A percentile compares a stretch with the other conserved stretches of the same genome.
These are phyloP conservation scores for Agrotis segetum DNA, from an alignment of 2,888 invertebrate species.

Conservation along the genomic window DNA sequence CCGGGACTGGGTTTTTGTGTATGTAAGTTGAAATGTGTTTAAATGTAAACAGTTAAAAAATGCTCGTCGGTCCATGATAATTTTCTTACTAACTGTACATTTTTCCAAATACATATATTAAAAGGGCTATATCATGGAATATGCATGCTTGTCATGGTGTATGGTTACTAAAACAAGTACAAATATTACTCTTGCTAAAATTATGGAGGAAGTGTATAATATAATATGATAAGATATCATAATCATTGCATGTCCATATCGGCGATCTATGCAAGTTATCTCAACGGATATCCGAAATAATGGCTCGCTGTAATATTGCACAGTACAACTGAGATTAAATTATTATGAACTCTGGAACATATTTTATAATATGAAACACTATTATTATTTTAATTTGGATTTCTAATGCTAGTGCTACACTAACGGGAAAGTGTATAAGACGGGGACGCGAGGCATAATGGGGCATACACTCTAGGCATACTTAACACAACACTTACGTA, in stretches of 20 bases:
- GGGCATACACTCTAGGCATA: no score
- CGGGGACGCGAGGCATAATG: no score
- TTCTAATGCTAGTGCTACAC: no score
- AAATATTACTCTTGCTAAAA: neutral
- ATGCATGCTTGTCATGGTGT: conserved; percentile 42
- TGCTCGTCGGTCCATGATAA: neutral
- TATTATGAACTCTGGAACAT: neutral
- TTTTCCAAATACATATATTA: conserved; percentile 14
- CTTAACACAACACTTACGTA: no score
- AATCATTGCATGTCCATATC: conserved; percentile 41
- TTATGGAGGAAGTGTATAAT: conserved; percentile 2
- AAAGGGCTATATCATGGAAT: neutral
- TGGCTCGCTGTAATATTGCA: conserved; percentile 25
- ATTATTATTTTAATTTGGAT: neutral
- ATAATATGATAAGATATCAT: conserved; percentile 4
- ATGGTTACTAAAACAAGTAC: conserved; percentile 35
- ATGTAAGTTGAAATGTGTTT: no score
- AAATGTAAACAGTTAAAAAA: no score
- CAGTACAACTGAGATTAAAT: conserved; percentile 2
- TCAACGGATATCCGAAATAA: conserved; percentile 44
- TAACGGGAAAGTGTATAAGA: no score
- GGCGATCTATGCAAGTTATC: conserved; percentile 39
- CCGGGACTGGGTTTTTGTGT: no score
- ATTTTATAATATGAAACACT: neutral
- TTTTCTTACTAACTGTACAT: conserved; percentile 27